phyloP scores from a whole-genome alignment of 1,140 invertebrate species.

The Lethrus apterus region DNA sequence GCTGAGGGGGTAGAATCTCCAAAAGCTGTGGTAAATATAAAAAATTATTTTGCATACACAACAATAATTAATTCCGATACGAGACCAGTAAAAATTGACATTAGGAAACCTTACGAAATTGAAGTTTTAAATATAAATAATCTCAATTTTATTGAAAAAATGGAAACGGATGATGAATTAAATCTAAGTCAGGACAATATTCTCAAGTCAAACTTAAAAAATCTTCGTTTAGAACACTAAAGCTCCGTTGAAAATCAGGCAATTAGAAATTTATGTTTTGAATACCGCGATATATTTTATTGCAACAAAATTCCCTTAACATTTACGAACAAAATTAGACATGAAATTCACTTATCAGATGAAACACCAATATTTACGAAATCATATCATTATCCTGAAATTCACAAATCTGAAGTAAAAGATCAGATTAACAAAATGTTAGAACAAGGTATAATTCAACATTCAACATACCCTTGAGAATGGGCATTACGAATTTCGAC shows the following conservation, averaged over 20 bases:
- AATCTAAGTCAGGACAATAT: no score
- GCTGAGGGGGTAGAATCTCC: no score
- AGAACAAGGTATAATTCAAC: constrained; percentile 14
- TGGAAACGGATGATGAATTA: no score
- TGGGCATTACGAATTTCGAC: constrained; percentile 31
- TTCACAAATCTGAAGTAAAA: constrained; percentile 10
- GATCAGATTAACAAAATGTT: constrained; percentile 12
- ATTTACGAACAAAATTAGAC: neutral
- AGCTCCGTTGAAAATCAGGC: constrained; percentile 6
- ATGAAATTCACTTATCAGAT: constrained; percentile 9
- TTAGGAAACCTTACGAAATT: no score
- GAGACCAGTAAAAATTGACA: no score
- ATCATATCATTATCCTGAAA: constrained; percentile 9
- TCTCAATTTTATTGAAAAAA: no score
- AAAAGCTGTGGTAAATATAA: no score
- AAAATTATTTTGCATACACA: no score
- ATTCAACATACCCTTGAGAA: constrained; percentile 10
- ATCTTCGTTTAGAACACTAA: constrained; percentile 3
- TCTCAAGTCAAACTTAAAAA: no score
- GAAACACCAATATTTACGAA: constrained; percentile 3
- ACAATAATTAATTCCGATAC: no score
- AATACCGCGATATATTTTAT: constrained; percentile 10
- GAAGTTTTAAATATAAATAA: no score
- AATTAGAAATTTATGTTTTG: constrained; percentile 2
- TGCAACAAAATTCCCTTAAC: constrained; percentile 2